Conservation (phyloP, 2,888 invertebrate genomes). For the Caenorhabditis uteleia region DNA sequence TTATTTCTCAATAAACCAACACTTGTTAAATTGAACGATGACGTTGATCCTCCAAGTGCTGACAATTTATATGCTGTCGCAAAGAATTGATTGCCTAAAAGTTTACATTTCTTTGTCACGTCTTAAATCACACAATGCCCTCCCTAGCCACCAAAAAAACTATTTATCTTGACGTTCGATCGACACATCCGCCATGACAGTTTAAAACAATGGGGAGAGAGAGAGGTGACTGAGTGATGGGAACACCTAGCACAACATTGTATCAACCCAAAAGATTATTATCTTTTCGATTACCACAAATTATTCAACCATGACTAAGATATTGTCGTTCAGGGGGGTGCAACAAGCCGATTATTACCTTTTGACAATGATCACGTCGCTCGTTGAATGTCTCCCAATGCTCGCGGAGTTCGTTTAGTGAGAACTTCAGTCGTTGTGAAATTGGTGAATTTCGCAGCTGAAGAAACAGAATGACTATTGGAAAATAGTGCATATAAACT, state of each 20-base stretch:
- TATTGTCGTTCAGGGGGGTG: too few relatives aligned
- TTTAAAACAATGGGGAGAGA: too few relatives aligned
- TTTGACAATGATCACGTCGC: conserved; percentile 83
- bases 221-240: too few relatives aligned
- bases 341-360: conserved; percentile 70
- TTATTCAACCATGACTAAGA: too few relatives aligned
- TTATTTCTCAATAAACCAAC: conserved; percentile 8
- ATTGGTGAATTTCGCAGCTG: conserved; percentile 72
- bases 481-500: conserved; percentile 8
- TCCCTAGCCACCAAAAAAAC: too few relatives aligned
- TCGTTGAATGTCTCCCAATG: conserved; percentile 93
- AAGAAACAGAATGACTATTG: conserved; percentile 10
- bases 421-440: conserved; percentile 84
- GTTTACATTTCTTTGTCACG: conserved; percentile 1
- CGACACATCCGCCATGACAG: conserved; percentile 10
- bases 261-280: conserved; percentile 1
- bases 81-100: conserved; percentile 76
- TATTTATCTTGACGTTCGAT: conserved; percentile 29
- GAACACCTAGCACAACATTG: conserved; percentile 1
- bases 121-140: conserved; percentile 3
- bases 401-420: conserved; percentile 89
- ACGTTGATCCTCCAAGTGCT: conserved; percentile 75
- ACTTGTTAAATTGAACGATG: conserved; percentile 39
- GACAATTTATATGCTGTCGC: conserved; percentile 82
- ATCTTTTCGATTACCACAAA: not conserved